Percentiles rank a stretch among this genome's conserved stretches.
Conservation (phyloP, 2,113 vertebrate genomes). For the Paramormyrops kingsleyae region DNA sequence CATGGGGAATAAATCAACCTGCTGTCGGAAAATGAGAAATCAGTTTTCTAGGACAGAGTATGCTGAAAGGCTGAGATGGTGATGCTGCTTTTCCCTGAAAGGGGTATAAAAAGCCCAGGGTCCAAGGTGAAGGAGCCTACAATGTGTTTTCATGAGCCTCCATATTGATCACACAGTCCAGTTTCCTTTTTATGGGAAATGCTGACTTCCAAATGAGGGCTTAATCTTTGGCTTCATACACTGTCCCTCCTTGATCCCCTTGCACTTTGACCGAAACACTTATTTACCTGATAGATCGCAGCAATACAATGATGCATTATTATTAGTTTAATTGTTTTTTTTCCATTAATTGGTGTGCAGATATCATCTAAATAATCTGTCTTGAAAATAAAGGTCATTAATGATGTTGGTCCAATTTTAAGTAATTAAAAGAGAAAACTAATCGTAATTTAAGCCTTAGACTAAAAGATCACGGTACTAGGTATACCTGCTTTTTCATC, state of each 20-base stretch:
- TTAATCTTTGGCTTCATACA: conserved; percentile 33
- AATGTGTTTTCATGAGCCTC: conserved; percentile 37
- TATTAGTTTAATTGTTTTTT: conserved; percentile 52
- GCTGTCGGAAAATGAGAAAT: conserved; percentile 7
- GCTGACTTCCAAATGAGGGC: conserved; percentile 24
- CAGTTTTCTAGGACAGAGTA: conserved; percentile 34
- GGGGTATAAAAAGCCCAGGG: conserved; percentile 32
- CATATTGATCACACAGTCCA: conserved; percentile 50
- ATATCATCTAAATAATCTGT: conserved; percentile 35
- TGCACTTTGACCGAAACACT: conserved; percentile 42
- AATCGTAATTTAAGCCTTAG: not conserved
- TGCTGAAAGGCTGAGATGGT: not conserved
- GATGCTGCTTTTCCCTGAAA: not conserved
- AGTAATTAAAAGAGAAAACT: conserved; percentile 16
- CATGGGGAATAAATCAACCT: not conserved
- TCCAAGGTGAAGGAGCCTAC: conserved; percentile 47
- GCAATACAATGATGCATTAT: conserved; percentile 41
- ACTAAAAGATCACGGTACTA: not conserved
- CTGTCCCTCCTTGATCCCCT: conserved; percentile 43
- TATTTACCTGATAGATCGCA: conserved; percentile 41
- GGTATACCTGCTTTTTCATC: not conserved
- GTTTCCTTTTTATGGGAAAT: conserved; percentile 46
- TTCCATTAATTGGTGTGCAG: conserved; percentile 38
- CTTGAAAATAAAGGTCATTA: conserved; percentile 26
- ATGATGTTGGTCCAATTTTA: conserved; percentile 6